These are phyloP conservation scores for Vicugna pacos DNA, from an alignment of 2,113 vertebrate species.

Conservation along the genomic window DNA sequence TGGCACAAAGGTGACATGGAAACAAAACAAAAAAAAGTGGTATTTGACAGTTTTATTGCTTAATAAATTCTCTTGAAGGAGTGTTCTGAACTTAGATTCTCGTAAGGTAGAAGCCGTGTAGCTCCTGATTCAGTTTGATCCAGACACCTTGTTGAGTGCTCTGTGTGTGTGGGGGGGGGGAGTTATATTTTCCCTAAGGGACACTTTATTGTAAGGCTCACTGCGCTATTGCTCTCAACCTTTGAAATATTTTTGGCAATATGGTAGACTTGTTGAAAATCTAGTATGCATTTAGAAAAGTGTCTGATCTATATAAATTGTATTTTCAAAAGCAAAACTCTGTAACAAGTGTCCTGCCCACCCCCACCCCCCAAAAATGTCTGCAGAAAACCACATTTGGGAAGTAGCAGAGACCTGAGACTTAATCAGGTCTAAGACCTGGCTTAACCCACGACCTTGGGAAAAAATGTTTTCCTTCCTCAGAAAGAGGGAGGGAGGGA, in stretches of 20 bases:
- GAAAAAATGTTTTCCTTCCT: background rate
- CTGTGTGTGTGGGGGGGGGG: background rate
- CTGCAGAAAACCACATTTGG: background rate
- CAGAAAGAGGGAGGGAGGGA: background rate
- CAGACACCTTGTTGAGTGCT: background rate
- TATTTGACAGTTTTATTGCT: background rate
- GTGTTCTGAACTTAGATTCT: background rate
- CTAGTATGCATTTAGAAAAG: background rate
- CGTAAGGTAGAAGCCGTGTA: background rate
- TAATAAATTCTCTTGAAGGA: background rate
- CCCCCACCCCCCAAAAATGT: background rate
- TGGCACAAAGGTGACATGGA: background rate
- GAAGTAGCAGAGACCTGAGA: background rate
- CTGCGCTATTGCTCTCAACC: background rate
- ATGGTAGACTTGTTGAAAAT: background rate
- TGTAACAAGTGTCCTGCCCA: accelerated
- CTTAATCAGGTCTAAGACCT: background rate
- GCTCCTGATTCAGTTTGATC: background rate
- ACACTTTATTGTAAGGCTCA: background rate
- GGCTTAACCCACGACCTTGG: background rate
- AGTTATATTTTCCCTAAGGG: background rate
- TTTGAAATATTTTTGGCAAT: background rate
- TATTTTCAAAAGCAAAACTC: background rate
- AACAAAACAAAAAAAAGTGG: background rate
- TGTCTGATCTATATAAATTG: background rate